phyloP scores from a whole-genome alignment of 2,888 invertebrate genomes.

The Galeruca laticollis region DNA sequence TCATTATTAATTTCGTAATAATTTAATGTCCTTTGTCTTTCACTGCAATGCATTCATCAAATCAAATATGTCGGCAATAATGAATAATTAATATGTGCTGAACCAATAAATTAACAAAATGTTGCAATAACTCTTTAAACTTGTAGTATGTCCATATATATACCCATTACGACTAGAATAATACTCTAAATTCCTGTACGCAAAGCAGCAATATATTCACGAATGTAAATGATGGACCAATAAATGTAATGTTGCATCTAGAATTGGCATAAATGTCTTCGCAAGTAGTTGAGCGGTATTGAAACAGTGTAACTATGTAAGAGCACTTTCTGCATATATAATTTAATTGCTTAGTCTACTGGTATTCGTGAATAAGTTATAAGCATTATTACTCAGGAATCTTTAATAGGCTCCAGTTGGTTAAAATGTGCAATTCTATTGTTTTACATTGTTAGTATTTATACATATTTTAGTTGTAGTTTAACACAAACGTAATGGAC shows the following conservation, averaged over 20 bases:
- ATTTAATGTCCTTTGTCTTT: too few relatives aligned
- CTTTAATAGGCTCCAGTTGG: not conserved
- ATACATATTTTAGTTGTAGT: too few relatives aligned
- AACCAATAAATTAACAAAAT: not conserved
- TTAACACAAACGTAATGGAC: too few relatives aligned
- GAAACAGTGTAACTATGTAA: constrained; percentile 8
- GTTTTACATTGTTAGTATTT: not conserved
- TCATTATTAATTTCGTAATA: too few relatives aligned
- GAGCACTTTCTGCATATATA: constrained; percentile 1
- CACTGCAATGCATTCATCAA: not conserved
- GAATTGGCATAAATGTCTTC: constrained; percentile 14
- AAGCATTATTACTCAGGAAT: not conserved
- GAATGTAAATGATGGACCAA: constrained; percentile 6
- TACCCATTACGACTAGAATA: not conserved
- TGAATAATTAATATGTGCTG: not conserved
- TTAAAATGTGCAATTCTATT: not conserved
- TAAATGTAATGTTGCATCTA: constrained; percentile 11
- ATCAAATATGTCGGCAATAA: not conserved
- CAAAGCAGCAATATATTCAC: not conserved
- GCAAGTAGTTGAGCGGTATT: not conserved
- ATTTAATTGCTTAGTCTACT: constrained; percentile 10
- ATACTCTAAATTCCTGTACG: not conserved
- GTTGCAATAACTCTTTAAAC: not conserved
- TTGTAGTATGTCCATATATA: not conserved
- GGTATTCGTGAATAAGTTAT: not conserved